Evolutionary conservation across 2,113 vertebrate genomes (phyloP).

Genomic region (Rhinoderma darwinii): DNA sequence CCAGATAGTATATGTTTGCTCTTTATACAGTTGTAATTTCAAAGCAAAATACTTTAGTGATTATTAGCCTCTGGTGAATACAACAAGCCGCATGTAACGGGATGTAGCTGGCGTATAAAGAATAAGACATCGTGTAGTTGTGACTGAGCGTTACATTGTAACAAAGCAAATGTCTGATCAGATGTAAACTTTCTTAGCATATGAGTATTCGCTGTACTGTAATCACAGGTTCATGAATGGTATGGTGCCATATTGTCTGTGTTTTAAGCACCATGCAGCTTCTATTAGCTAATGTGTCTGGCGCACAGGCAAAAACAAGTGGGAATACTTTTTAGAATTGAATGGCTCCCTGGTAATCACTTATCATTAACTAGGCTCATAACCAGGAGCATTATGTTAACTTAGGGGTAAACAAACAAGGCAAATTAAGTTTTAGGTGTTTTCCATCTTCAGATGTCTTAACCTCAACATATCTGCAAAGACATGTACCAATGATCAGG

Average conservation of each 20-base stretch:
- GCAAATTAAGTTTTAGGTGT: not conserved
- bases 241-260: constrained; percentile 32
- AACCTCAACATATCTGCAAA: no score
- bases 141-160: not conserved
- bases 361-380: constrained; percentile 1
- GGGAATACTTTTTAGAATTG: constrained; percentile 15
- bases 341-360: not conserved
- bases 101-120: no score
- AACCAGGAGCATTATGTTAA: constrained; percentile 9
- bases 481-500: no score
- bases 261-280: constrained; percentile 16
- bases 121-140: no score
- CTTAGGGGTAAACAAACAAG: constrained; percentile 7
- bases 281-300: constrained; percentile 43
- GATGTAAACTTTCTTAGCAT: not conserved
- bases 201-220: not conserved
- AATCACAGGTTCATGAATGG: not conserved
- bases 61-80: no score
- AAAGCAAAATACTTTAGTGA: no score
- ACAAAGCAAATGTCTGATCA: not conserved
- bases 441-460: not conserved
- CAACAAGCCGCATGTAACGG: no score
- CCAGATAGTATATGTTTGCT: no score
- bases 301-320: constrained; percentile 23
- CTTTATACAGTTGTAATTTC: no score